Evolutionary conservation across 2,888 invertebrate genomes (phyloP).

Genomic region (Hanleya hanleyi): DNA sequence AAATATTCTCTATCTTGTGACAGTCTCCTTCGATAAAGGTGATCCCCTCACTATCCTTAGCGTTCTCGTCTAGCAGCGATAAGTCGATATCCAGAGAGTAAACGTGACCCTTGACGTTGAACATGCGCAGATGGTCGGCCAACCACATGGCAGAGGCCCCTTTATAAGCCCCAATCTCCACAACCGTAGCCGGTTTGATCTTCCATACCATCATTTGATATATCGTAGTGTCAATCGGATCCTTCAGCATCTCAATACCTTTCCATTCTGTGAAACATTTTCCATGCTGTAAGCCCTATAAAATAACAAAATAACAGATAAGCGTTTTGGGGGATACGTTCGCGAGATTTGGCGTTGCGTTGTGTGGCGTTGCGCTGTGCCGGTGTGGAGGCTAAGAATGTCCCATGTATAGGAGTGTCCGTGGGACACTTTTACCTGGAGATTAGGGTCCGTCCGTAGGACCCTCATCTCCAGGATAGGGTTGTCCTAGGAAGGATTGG

Average conservation of each 20-base stretch:
- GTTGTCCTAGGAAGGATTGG: no score
- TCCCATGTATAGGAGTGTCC: no score
- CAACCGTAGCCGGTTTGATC: neutral
- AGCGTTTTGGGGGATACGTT: no score
- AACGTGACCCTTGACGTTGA: neutral
- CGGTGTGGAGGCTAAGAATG: no score
- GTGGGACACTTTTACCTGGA: no score
- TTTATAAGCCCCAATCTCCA: neutral
- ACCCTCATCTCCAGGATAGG: no score
- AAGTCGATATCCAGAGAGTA: neutral
- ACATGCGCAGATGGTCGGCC: neutral
- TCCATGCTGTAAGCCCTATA: neutral
- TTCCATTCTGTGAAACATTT: neutral
- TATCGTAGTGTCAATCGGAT: neutral
- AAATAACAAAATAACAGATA: no score
- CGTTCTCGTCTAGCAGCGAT: neutral
- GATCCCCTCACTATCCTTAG: neutral
- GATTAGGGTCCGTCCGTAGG: no score
- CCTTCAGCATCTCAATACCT: neutral
- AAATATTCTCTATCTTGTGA: neutral
- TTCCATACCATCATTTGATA: neutral
- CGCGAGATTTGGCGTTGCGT: no score
- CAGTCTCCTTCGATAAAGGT: conserved; percentile 9
- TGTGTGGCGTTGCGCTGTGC: no score
- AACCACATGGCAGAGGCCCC: neutral